These are phyloP conservation scores for Helicoverpa armigera DNA, from an alignment of 1,140 invertebrate genomes.

Conservation along the genomic window DNA sequence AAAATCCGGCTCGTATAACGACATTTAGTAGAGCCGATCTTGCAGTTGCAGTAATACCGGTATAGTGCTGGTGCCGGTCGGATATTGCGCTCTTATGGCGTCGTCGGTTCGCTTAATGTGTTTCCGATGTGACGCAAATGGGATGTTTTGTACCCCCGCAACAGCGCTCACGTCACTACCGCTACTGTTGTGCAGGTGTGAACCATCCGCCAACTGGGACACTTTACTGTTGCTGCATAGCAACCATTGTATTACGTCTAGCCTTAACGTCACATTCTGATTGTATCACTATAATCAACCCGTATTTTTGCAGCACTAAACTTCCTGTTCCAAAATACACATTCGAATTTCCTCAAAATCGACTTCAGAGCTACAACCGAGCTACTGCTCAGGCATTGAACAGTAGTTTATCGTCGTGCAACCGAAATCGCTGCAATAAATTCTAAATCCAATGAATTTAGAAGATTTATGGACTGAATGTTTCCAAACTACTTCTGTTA, in stretches of 20 bases:
- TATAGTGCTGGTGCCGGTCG: slow-evolving; percentile 61
- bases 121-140: slow-evolving; percentile 84
- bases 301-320: neutral
- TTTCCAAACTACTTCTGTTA: slow-evolving; percentile 56
- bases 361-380: neutral
- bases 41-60: slow-evolving; percentile 43
- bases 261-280: neutral
- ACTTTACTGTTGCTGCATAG: slow-evolving; percentile 44
- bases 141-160: slow-evolving; percentile 70
- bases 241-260: neutral
- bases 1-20: slow-evolving; percentile 12
- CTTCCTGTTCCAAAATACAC: neutral
- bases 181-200: slow-evolving; percentile 57
- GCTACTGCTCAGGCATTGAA: slow-evolving; percentile 12
- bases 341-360: slow-evolving; percentile 1
- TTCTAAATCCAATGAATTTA: slow-evolving; percentile 62
- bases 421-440: slow-evolving; percentile 70
- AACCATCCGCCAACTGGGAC: slow-evolving; percentile 52
- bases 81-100: slow-evolving; percentile 80
- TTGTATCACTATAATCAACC: neutral
- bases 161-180: slow-evolving; percentile 28
- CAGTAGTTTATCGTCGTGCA: slow-evolving; percentile 58
- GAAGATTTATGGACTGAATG: slow-evolving; percentile 70
- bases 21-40: slow-evolving; percentile 35
- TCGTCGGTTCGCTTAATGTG: slow-evolving; percentile 74